Evolutionary conservation across 2,113 vertebrate genomes (phyloP).

Genomic region (Acanthochromis polyacanthus): DNA sequence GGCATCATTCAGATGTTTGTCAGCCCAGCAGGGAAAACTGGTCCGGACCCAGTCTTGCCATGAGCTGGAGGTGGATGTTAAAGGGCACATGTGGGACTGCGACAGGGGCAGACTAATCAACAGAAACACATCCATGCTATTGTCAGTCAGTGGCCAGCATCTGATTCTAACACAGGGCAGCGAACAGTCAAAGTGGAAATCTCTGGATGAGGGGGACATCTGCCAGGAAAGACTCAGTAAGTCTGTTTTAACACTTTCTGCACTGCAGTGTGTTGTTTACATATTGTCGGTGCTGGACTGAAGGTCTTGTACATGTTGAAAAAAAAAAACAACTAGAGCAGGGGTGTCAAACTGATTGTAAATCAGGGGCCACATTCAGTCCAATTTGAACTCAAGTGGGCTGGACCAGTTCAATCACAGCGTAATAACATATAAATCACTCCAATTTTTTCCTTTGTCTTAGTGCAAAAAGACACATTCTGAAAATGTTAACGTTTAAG

Average conservation of each 20-base stretch:
- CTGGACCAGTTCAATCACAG: too few species aligned
- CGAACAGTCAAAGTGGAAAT: slow-evolving; percentile 72
- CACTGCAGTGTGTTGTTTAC: slow-evolving; percentile 71
- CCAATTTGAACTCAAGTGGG: too few species aligned
- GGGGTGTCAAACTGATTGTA: too few species aligned
- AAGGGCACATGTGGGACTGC: slow-evolving; percentile 76
- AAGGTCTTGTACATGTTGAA: slow-evolving; percentile 42
- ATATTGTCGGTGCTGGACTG: slow-evolving; percentile 78
- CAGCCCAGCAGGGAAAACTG: slow-evolving; percentile 17
- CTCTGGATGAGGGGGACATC: slow-evolving; percentile 75
- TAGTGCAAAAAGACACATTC: too few species aligned
- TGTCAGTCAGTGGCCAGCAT: slow-evolving; percentile 50
- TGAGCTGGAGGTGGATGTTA: background rate
- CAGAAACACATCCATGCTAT: slow-evolving; percentile 53
- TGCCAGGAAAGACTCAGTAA: slow-evolving; percentile 80
- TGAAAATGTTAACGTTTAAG: too few species aligned
- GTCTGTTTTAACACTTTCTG: slow-evolving; percentile 26
- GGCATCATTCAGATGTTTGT: slow-evolving; percentile 75
- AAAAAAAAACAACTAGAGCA: slow-evolving; percentile 9
- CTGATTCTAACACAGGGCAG: slow-evolving; percentile 40
- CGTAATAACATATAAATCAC: too few species aligned
- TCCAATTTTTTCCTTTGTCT: too few species aligned
- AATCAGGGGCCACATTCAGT: too few species aligned
- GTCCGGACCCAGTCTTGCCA: slow-evolving; percentile 65
- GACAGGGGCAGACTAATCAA: slow-evolving; percentile 68